Base-by-base conservation (phyloP, 2,888 invertebrate genomes). In the Apomyelois bistriatella region DNA sequence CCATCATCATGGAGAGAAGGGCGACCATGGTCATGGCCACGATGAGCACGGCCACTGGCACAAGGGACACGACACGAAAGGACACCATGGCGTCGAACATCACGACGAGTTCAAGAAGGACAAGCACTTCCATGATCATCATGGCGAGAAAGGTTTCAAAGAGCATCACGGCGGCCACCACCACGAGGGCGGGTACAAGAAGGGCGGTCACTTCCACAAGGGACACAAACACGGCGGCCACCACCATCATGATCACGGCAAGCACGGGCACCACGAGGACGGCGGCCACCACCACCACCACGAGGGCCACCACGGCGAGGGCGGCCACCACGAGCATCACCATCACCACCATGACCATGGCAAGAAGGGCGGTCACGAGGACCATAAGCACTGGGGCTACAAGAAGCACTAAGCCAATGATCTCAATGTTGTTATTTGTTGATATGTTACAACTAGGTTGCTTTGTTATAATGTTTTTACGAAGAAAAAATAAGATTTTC, bases 1-100 rank as follows among this genome's bases (percentile, higher is more conserved):
- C 60, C 91, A 93, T 57, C 91, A 93, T 62, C 92, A 93, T 60
- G 93, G 92, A 0, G 92, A 93, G 56, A 93, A 94, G 65, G 93
- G 93, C 10, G 92, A 93, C 53, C 93, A 93, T 61, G 93, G 93
- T 0, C 84, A 85, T 57, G 84, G 85, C 0, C 85, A 85, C 56
- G 89, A 91, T 22, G 90, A 88, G 62, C 86, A 88, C 60, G 95
- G 95, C 9, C 92, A 93, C 66, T 95, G 93, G 85, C 95, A 95
- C 65, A 96, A 96, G 74, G 96, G 96, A 0, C 95, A 96, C 82
- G 94, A 94, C 79, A 96, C 95, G 58, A 95, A 96, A 73, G 95
- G 96, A 59, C 95, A 95, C 68, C 96, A 96, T 72, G 94, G 95
- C 64, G 91, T 96, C 5, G 95, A 96, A 82, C 95, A 96, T 72